phyloP scores from a whole-genome alignment of 2,888 invertebrate species.

The Ectobius pallidus region DNA sequence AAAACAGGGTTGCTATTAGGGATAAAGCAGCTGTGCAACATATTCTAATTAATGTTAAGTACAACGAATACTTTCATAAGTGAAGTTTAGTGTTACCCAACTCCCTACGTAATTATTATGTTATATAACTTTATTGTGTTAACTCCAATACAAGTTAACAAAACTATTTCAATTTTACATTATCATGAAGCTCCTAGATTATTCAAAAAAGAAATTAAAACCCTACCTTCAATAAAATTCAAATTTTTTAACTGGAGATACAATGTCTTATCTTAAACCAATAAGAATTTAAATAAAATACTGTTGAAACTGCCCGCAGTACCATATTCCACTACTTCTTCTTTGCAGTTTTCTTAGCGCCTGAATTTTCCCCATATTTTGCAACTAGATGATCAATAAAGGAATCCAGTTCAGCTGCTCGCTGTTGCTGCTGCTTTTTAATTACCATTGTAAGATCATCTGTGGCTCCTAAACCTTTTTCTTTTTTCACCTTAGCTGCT shows the following conservation, averaged over 20 bases:
- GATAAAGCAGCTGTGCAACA: no score
- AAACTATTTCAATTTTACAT: no score
- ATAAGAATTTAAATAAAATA: not conserved
- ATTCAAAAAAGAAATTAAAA: not conserved
- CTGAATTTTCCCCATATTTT: slow-evolving; percentile 62
- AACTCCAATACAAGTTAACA: no score
- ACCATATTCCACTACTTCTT: not conserved
- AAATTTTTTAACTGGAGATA: not conserved
- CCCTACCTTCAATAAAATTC: not conserved
- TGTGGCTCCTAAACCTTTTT: slow-evolving; percentile 53
- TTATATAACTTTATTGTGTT: no score
- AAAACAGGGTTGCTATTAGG: no score
- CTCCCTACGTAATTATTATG: no score
- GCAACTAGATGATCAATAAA: slow-evolving; percentile 74
- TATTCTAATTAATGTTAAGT: no score
- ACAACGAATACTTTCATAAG: no score
- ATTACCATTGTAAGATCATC: slow-evolving; percentile 67
- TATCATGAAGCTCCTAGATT: not conserved
- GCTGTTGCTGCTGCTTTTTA: slow-evolving; percentile 66
- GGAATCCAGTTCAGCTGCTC: slow-evolving; percentile 66
- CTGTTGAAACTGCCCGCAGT: no score
- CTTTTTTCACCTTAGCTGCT: slow-evolving; percentile 61
- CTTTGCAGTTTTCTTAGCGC: slow-evolving; percentile 46
- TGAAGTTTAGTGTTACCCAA: no score
- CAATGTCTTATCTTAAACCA: not conserved